Percentiles rank a stretch among this genome's conserved stretches.
These are phyloP conservation scores for Potorous gilbertii DNA, from an alignment of 2,797 vertebrate species.

Conservation along the genomic window DNA sequence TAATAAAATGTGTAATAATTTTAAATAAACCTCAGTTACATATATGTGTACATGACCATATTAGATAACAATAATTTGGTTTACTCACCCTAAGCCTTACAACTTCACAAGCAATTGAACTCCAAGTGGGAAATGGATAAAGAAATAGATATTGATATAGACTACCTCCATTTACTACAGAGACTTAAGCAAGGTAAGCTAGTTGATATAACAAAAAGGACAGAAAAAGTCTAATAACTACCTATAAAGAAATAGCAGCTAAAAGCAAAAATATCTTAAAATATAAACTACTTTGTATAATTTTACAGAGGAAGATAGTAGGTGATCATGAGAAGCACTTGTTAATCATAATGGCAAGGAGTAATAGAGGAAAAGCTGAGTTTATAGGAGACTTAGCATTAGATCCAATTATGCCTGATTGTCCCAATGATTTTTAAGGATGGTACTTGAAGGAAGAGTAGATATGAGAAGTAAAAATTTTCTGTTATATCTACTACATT, in stretches of 20 bases:
- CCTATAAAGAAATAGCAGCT: neutral
- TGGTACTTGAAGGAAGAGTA: neutral
- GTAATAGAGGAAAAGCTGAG: neutral
- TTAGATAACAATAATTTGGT: neutral
- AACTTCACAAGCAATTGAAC: neutral
- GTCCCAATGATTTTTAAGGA: neutral
- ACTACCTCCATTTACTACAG: neutral
- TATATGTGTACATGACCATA: neutral
- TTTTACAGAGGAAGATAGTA: neutral
- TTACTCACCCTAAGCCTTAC: neutral
- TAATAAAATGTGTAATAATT: neutral
- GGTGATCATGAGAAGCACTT: neutral
- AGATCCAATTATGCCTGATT: neutral
- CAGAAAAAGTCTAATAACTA: neutral
- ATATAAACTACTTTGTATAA: neutral
- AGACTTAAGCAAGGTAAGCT: neutral
- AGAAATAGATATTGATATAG: neutral
- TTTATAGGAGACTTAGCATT: neutral
- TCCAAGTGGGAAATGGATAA: neutral
- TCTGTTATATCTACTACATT: neutral
- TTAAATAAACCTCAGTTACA: neutral
- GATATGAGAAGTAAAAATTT: neutral
- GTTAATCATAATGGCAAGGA: neutral
- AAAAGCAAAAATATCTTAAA: neutral
- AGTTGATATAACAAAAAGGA: neutral